phyloP scores from a whole-genome alignment of 2,113 vertebrate species.

The Hemibagrus wyckioides region DNA sequence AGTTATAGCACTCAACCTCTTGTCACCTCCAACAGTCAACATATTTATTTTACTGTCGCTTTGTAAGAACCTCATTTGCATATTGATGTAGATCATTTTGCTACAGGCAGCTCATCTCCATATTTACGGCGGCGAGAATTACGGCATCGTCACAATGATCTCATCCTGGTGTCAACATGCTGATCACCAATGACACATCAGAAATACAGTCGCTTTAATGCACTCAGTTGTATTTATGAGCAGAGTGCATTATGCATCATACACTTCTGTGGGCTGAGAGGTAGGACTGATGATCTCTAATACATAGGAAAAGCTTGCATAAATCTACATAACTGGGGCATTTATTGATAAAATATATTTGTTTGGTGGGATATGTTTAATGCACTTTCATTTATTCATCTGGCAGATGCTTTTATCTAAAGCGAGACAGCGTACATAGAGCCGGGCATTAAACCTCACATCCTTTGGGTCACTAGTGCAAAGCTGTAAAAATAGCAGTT shows the following conservation, averaged over 20 bases:
- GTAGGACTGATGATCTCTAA: conserved; percentile 5
- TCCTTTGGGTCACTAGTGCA: background rate
- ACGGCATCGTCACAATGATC: conserved; percentile 41
- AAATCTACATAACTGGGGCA: conserved; percentile 24
- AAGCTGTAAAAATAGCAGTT: background rate
- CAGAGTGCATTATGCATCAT: conserved; percentile 21
- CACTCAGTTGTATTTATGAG: conserved; percentile 15
- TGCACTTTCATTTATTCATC: conserved; percentile 20
- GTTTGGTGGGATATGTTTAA: conserved; percentile 1
- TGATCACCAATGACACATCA: conserved; percentile 31
- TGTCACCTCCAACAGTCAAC: conserved; percentile 37
- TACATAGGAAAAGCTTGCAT: background rate
- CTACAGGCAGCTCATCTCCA: conserved; percentile 48
- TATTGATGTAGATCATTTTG: conserved; percentile 47
- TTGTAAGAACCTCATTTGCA: conserved; percentile 37
- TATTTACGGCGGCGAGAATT: conserved; percentile 32
- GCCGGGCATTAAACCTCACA: background rate
- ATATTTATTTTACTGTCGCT: conserved; percentile 35
- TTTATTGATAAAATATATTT: conserved; percentile 15
- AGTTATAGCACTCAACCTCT: conserved; percentile 10
- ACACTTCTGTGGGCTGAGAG: conserved; percentile 1
- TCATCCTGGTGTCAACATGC: conserved; percentile 34
- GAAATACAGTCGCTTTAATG: conserved; percentile 24
- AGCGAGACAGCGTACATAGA: background rate
- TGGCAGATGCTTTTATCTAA: background rate